These are phyloP conservation scores for Plectropomus leopardus DNA, from an alignment of 2,113 vertebrate species.

Conservation along the genomic window DNA sequence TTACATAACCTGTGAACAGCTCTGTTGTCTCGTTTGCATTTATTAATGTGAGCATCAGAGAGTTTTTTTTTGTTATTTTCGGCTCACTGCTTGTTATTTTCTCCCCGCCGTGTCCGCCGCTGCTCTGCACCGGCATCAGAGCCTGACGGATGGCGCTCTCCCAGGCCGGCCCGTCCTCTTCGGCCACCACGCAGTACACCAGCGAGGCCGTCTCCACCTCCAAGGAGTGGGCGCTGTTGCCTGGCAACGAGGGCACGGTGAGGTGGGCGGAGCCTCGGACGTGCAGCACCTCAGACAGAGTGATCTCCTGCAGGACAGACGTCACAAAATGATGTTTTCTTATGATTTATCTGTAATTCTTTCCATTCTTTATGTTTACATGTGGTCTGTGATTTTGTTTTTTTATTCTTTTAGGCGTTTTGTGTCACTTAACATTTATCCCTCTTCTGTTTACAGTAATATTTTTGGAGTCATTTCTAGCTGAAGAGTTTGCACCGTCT, in stretches of 20 bases:
- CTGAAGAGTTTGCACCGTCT: no score
- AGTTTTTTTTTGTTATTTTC: neutral
- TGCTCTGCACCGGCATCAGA: slow-evolving; percentile 81
- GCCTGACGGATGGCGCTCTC: slow-evolving; percentile 79
- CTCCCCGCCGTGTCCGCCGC: slow-evolving; percentile 4
- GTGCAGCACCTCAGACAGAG: slow-evolving; percentile 82
- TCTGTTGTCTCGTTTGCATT: neutral
- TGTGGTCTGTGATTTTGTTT: no score
- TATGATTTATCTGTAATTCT: no score
- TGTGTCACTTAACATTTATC: no score
- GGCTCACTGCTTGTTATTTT: slow-evolving; percentile 45
- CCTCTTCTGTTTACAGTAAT: no score
- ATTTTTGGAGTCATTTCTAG: neutral
- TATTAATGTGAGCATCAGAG: no score
- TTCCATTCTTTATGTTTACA: no score
- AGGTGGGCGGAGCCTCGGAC: slow-evolving; percentile 74
- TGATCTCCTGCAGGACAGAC: slow-evolving; percentile 73
- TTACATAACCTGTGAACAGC: neutral
- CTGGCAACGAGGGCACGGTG: slow-evolving; percentile 33
- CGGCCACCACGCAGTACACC: slow-evolving; percentile 79
- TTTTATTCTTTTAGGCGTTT: no score
- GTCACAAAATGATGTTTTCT: neutral
- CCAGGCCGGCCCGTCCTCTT: slow-evolving; percentile 65
- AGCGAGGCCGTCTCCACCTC: slow-evolving; percentile 79
- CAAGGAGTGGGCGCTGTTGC: slow-evolving; percentile 61